Percentiles rank a stretch among this genome's conserved stretches.
These are phyloP conservation scores for Protobothrops flavoviridis DNA, from an alignment of 2,113 vertebrate species.

Conservation along the genomic window DNA sequence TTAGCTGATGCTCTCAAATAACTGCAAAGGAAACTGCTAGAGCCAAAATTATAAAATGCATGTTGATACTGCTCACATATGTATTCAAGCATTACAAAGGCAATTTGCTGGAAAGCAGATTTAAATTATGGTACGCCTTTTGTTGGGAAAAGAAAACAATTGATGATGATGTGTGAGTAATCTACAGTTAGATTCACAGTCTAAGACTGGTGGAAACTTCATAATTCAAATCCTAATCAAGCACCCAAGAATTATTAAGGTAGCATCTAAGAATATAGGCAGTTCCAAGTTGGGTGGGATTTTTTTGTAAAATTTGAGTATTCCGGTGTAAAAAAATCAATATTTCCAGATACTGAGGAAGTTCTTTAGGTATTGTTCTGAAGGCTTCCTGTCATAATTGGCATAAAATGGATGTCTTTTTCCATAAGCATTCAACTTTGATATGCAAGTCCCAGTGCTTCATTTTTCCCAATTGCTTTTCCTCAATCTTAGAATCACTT, in stretches of 20 bases:
- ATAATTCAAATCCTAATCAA: not conserved
- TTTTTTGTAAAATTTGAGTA: not conserved
- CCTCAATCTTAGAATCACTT: not conserved
- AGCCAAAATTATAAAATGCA: not conserved
- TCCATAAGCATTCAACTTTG: not conserved
- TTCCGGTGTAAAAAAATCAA: not conserved
- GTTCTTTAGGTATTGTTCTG: not conserved
- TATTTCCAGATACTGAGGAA: not conserved
- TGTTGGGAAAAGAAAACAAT: not conserved
- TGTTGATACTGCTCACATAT: not conserved
- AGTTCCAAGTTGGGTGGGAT: not conserved
- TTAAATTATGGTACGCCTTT: not conserved
- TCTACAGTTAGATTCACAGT: not conserved
- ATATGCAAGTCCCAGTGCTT: not conserved
- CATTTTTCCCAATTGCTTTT: not conserved
- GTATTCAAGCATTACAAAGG: not conserved
- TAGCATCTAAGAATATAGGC: not conserved
- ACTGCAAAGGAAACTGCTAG: not conserved
- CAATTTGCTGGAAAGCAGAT: not conserved
- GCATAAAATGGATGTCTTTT: not conserved
- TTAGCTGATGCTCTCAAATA: not conserved
- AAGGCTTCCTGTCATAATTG: not conserved
- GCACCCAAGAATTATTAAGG: not conserved
- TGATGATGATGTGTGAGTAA: not conserved
- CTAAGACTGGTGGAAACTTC: not conserved